phyloP scores from a whole-genome alignment of 2,797 vertebrate genomes.

The Neosilurus hyrtlii region DNA sequence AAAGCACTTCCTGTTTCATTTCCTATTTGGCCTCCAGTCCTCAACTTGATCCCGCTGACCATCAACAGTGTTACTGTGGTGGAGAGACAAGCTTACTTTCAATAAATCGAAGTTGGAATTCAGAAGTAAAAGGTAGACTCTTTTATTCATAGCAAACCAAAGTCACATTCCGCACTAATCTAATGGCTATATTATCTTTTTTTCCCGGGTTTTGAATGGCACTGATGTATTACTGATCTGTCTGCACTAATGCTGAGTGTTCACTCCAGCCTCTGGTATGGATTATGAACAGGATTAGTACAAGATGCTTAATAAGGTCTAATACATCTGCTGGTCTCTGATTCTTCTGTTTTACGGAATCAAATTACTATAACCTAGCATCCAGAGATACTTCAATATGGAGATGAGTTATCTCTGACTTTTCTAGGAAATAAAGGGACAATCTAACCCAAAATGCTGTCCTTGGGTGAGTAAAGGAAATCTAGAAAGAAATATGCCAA shows the following conservation, averaged over 20 bases:
- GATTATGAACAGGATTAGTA: background rate
- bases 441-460: background rate
- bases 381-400: background rate
- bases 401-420: background rate
- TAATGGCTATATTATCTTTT: background rate
- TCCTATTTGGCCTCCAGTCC: background rate
- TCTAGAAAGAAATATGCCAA: background rate
- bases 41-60: background rate
- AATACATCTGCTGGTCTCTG: background rate
- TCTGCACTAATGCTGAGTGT: background rate
- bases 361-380: background rate
- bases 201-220: background rate
- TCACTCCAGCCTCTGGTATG: background rate
- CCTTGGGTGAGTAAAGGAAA: background rate
- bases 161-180: too few relatives aligned
- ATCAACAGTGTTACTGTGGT: too few relatives aligned
- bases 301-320: background rate
- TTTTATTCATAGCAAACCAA: too few relatives aligned
- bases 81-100: too few relatives aligned
- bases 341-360: background rate
- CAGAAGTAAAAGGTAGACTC: too few relatives aligned
- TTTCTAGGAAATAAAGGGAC: background rate
- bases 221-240: background rate
- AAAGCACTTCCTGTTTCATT: background rate
- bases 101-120: too few relatives aligned